Conservation (phyloP, 1,140 invertebrate genomes). For the Bacillus rossius region DNA sequence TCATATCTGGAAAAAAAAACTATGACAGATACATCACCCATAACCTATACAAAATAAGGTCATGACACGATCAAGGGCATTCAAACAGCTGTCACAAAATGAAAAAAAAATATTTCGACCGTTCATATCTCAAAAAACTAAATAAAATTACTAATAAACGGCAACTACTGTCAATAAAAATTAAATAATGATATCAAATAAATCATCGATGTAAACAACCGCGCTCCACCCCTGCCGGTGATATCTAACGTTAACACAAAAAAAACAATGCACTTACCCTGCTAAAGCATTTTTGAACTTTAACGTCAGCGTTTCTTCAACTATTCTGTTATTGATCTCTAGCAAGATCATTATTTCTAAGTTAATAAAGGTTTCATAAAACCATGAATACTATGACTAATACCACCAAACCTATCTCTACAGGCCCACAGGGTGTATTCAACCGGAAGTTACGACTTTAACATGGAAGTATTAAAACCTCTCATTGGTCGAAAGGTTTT, state of each 20-base stretch:
- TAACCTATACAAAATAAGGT: too few relatives aligned
- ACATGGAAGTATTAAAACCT: neutral
- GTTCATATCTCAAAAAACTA: too few relatives aligned
- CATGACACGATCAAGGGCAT: too few relatives aligned
- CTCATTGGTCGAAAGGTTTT: too few relatives aligned
- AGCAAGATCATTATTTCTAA: constrained; percentile 84
- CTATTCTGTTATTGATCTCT: constrained; percentile 97
- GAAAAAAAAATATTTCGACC: too few relatives aligned
- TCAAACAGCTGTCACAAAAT: too few relatives aligned
- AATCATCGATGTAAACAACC: neutral
- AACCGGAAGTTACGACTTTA: constrained; percentile 8
- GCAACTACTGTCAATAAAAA: too few relatives aligned
- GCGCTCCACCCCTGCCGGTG: constrained; percentile 1
- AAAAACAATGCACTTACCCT: constrained; percentile 67
- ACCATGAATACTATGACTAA: constrained; percentile 12
- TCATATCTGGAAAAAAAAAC: too few relatives aligned
- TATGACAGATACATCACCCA: too few relatives aligned
- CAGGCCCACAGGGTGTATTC: constrained; percentile 9
- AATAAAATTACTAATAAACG: too few relatives aligned
- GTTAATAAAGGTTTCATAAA: constrained; percentile 11
- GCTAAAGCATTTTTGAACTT: constrained; percentile 94
- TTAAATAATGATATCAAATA: too few relatives aligned
- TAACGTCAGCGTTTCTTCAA: constrained; percentile 90
- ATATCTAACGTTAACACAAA: neutral
- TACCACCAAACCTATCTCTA: constrained; percentile 1